Base-by-base conservation (phyloP, 2,888 invertebrate genomes). In the Bimastos eiseni region DNA sequence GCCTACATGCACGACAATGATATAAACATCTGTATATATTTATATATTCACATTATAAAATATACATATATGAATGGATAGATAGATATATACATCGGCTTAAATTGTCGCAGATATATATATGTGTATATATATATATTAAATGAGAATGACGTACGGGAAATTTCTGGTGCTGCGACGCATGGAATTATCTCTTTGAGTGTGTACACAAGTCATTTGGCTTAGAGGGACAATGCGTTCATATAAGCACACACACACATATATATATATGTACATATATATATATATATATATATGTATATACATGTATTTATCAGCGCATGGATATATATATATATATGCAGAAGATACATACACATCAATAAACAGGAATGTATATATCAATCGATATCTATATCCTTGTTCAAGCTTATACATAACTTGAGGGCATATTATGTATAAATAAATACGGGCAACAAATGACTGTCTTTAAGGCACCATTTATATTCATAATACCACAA, bases 121-220 rank as follows among this genome's bases (percentile, higher is more conserved):
- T 44, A 44, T 44, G 13, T 55, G 13, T 11, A 55, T 55, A 55
- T 30, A 55, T 55, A 55, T 55, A 55, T 13, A 17, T 70, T 70
- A 70, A n/a, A 70, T 70, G 70, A 70, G 70, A 70, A 70, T 70
- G 70, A 70, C n/a, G 70, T 70, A 70, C n/a, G n/a, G n/a, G 70
- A 70, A 70, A 70, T 70, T 70, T 70, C 70, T 70, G 70, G 70
- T 11, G 70, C n/a, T 70, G 70, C 70, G 70, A 70, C 70, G 70
- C 70, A 70, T n/a, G 70, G 70, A 70, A 70, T 70, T 70, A 70
- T 70, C 70, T 70, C 70, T 55, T 55, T 70, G 70, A 70, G 70
- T 70, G 70, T 70, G 30, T 70, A 70, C 70, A 70, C 70, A 70
- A 70, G 70, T 70, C 70, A 70, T 70, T 49, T 70, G 11, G 70